Conservation (phyloP, 2,888 invertebrate genomes). For the Acholoe squamosa region DNA sequence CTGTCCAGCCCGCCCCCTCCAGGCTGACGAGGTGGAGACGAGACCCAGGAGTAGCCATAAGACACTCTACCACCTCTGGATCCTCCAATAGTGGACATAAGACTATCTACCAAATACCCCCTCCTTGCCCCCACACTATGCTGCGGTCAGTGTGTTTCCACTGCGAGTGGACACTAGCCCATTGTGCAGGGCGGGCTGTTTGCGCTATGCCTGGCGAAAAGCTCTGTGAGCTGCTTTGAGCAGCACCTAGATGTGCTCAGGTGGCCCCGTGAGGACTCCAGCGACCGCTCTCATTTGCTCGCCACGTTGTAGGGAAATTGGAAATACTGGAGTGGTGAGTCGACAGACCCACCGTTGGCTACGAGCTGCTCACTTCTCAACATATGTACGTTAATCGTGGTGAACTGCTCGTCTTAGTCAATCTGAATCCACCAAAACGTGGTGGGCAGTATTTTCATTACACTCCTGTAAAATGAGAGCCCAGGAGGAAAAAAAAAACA, state of each 20-base stretch:
- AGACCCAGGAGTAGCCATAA: not conserved
- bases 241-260: constrained; percentile 31
- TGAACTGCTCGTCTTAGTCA: too few relatives aligned
- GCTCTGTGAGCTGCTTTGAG: not conserved
- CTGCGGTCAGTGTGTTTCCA: not conserved
- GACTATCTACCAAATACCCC: not conserved
- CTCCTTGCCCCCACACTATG: not conserved
- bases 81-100: not conserved
- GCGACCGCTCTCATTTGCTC: not conserved
- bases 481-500: too few relatives aligned
- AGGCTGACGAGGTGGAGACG: not conserved
- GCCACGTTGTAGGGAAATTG: not conserved
- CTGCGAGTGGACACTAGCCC: not conserved
- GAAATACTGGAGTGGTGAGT: not conserved
- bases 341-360: too few relatives aligned
- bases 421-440: too few relatives aligned
- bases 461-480: too few relatives aligned
- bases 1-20: not conserved
- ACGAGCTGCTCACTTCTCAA: too few relatives aligned
- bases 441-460: too few relatives aligned
- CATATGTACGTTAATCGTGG: too few relatives aligned
- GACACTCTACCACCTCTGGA: not conserved
- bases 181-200: not conserved
- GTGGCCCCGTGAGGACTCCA: not conserved
- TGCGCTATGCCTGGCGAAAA: not conserved